Evolutionary conservation across 2,888 invertebrate species (phyloP), one percentile per base, ranked within the genome.

Genomic region (Rhamnusium bicolor): DNA sequence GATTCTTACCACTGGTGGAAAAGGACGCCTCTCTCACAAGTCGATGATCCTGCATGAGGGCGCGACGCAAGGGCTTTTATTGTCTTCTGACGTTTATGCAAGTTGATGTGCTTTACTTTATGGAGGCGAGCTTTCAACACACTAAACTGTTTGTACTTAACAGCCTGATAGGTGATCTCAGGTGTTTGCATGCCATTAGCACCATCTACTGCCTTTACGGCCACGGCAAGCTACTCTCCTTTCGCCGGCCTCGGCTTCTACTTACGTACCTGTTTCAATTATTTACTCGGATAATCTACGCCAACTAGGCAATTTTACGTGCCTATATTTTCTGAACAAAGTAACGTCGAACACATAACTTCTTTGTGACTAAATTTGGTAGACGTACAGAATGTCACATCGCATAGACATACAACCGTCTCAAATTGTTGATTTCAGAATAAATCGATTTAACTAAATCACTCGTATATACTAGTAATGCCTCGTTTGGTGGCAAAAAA

Each of bases 171-270:
- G 85, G 84, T 83, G 86, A 86, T 86, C 86, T 85, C 86, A 86
- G 86, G 86, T 86, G 86, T 85, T 85, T 84, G 84, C 85, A 84
- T 86, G 85, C 86, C 85, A 86, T 86, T 86, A 86, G 83, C 85
- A 83, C 85, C 86, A 84, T 85, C 85, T 82, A 82, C 80, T 76
- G 78, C 79, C 79, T 80, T 73, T 73, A 76, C 71, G 72, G 73
- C 71, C 74, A 47, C 72, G 72, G 62, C 74, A 67, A 69, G 61
- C 60, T 71, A 63, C 74, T 73, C 69, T 73, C 69, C 73, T 71
- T 66, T 67, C 46, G 60, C 65, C 21, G 27, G 61, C 71, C 62
- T 47, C 72, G 32, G 71, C 73, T 63, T 51, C 71, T 72, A 58
- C 74, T 69, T 66, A 69, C 49, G 56, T 69, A 46, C 63, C 71